Conservation (phyloP, 1,140 invertebrate species). For the Philopotamus ludificatus region DNA sequence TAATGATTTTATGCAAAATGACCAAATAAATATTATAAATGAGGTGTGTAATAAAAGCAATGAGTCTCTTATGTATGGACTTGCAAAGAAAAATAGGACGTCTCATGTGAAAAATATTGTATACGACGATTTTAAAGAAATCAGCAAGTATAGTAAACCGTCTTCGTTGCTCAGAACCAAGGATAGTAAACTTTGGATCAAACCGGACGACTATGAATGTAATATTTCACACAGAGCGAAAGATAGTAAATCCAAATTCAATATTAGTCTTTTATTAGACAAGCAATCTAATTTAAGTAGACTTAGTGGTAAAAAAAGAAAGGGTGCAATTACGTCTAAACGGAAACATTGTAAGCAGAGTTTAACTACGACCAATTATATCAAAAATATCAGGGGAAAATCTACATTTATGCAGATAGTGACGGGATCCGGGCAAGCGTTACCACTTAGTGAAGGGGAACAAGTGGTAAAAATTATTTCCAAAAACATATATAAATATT, state of each 20-base stretch:
- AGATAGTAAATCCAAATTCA: slow-evolving; percentile 30
- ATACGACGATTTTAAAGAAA: neutral
- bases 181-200: neutral
- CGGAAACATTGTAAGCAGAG: slow-evolving; percentile 8
- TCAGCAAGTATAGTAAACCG: neutral
- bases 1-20: neutral
- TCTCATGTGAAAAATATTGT: neutral
- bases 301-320: slow-evolving; percentile 19
- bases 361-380: neutral
- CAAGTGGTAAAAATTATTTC: slow-evolving; percentile 56
- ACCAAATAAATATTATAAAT: neutral
- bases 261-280: slow-evolving; percentile 27
- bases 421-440: slow-evolving; percentile 54
- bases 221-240: neutral
- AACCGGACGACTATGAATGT: neutral
- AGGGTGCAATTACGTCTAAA: slow-evolving; percentile 2
- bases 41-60: neutral
- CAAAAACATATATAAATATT: neutral
- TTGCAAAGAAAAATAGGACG: neutral
- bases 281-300: slow-evolving; percentile 20
- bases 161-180: neutral
- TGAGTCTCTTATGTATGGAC: neutral
- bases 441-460: slow-evolving; percentile 59
- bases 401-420: slow-evolving; percentile 53
- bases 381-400: slow-evolving; percentile 42